Evolutionary conservation across 1,140 invertebrate species (phyloP), one percentile per base, ranked within the genome.

Genomic region (Tetraneura akinire): DNA sequence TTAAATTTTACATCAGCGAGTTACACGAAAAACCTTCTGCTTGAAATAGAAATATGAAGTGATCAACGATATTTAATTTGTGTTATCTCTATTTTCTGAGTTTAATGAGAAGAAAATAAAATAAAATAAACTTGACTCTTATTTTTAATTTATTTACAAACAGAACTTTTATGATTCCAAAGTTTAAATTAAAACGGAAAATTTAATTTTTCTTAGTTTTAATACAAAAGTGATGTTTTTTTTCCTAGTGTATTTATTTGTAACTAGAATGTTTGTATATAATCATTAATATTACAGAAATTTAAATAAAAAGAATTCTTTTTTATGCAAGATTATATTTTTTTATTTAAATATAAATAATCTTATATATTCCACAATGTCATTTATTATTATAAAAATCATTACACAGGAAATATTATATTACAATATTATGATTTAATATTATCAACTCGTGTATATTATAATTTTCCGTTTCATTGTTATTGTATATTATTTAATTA

Each of bases 141-240:
- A 49, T 71, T 51, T 71, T 71, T 51, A 71, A 49, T 71, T 71
- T 51, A 49, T 71, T 29, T 26, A 3, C 68, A 29, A n/a, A 71
- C 49, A 71, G 18, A 51, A n/a, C 66, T 45, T 51, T 71, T 14
- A 16, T 29, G 16, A 29, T 16, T n/a, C 21, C 4, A 32, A 51
- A 71, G 18, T 71, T 70, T 23, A 45, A 32, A 71, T 51, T 71
- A 71, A 71, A 71, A 71, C 47, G n/a, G 21, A 51, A 51, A 51
- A 71, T 29, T 51, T 16, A 26, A 49, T 49, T 71, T 71, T 49
- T 71, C 29, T 10, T 10, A 23, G 13, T 13, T 45, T 51, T 51
- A 49, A 51, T 5, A 49, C 10, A 71, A 51, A 51, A 71, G 11
- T 47, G 26, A 23, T 47, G 47, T 49, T 71, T 71, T 53, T 18